These are phyloP conservation scores for Glandiceps talaboti DNA, from an alignment of 53 echinoderm and acorn worm species.

Conservation along the genomic window DNA sequence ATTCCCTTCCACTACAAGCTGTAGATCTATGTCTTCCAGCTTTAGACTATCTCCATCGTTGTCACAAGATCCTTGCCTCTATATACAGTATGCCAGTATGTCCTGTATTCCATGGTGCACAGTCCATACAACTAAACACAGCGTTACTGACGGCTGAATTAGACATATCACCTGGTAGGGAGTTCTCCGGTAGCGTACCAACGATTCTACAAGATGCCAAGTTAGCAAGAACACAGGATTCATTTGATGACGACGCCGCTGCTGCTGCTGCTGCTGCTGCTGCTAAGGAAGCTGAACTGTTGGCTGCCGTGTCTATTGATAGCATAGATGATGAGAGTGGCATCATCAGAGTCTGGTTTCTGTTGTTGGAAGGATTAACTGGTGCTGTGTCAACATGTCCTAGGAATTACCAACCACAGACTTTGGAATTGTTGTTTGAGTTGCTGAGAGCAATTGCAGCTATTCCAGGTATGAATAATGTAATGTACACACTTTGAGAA, in stretches of 20 bases:
- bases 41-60: slow-evolving; percentile 83
- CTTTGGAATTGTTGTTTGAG: slow-evolving; percentile 86
- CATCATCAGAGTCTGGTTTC: slow-evolving; percentile 88
- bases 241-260: neutral
- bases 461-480: slow-evolving; percentile 39
- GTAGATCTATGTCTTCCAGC: slow-evolving; percentile 92
- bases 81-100: slow-evolving; percentile 86
- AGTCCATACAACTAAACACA: slow-evolving; percentile 77
- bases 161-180: slow-evolving; percentile 14
- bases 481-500: too few species aligned
- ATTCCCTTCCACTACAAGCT: slow-evolving; percentile 3
- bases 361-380: slow-evolving; percentile 79
- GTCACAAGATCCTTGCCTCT: slow-evolving; percentile 94
- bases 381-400: slow-evolving; percentile 92
- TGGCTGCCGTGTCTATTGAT: slow-evolving; percentile 66
- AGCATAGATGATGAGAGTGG: slow-evolving; percentile 80
- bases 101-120: slow-evolving; percentile 73
- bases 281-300: slow-evolving; percentile 27
- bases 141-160: slow-evolving; percentile 20
- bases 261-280: too few species aligned
- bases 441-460: slow-evolving; percentile 50
- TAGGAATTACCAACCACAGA: slow-evolving; percentile 76
- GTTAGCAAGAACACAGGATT: neutral
- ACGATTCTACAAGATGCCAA: neutral
- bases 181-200: neutral